phyloP scores from a whole-genome alignment of 2,797 vertebrate species.

The Chiloscyllium punctatum region DNA sequence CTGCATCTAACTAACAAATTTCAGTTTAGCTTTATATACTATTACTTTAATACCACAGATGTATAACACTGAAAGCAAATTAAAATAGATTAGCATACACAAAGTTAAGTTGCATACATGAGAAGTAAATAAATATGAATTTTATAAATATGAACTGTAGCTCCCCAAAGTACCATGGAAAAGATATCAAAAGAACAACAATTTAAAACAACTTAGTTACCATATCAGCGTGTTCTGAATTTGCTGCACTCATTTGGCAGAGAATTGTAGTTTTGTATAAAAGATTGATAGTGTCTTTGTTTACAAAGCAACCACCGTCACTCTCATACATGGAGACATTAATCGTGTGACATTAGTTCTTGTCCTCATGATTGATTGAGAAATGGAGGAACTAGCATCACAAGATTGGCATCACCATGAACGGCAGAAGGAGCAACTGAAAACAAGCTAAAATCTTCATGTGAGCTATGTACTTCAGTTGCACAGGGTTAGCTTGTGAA shows the following conservation, averaged over 20 bases:
- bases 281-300: constrained; percentile 21
- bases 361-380: constrained; percentile 34
- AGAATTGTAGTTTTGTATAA: background rate
- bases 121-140: background rate
- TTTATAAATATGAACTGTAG: background rate
- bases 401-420: constrained; percentile 7
- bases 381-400: constrained; percentile 26
- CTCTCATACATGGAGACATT: background rate
- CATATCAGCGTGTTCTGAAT: background rate
- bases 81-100: background rate
- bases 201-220: constrained; percentile 12
- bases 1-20: background rate
- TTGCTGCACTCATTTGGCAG: background rate
- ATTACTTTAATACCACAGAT: background rate
- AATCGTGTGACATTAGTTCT: constrained; percentile 14
- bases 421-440: background rate
- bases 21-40: background rate
- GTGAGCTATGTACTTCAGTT: background rate
- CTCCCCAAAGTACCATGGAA: background rate
- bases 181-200: background rate
- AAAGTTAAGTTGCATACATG: background rate
- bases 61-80: background rate
- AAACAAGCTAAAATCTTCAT: constrained; percentile 13
- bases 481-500: background rate
- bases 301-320: constrained; percentile 18